Percentiles rank a stretch among this genome's conserved stretches.
These are phyloP conservation scores for Pogonus chalceus DNA, from an alignment of 1,140 invertebrate genomes.

Conservation along the genomic window DNA sequence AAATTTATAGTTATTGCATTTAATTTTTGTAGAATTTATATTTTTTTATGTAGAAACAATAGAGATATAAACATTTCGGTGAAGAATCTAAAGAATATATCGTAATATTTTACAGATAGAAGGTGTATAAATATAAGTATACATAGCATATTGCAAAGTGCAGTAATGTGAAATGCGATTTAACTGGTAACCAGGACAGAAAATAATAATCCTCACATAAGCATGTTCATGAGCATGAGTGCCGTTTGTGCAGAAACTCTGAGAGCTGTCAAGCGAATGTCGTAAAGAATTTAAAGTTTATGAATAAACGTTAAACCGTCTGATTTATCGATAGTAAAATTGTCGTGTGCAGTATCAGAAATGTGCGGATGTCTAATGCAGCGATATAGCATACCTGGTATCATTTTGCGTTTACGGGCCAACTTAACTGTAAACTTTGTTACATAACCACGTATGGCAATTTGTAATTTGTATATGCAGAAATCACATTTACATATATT, in stretches of 20 bases:
- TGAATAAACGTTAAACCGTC: background rate
- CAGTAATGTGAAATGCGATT: background rate
- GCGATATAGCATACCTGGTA: background rate
- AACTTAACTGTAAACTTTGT: background rate
- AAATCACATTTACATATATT: conserved; percentile 6
- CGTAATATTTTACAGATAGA: no score
- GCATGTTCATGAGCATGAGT: background rate
- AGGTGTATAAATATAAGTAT: background rate
- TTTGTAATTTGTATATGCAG: conserved; percentile 4
- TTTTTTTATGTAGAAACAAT: no score
- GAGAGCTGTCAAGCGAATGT: no score
- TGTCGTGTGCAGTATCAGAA: background rate
- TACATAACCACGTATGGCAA: background rate
- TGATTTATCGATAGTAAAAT: background rate
- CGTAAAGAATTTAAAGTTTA: background rate
- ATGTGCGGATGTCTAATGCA: background rate
- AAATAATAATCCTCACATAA: background rate
- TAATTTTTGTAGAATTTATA: no score
- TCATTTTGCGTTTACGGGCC: background rate
- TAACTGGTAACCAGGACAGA: background rate
- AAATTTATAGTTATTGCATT: no score
- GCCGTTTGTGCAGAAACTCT: background rate
- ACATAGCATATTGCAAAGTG: background rate
- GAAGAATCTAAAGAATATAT: no score
- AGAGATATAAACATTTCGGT: no score